Evolutionary conservation across 2,888 invertebrate species (phyloP).

Genomic region (Drosophila monieri): DNA sequence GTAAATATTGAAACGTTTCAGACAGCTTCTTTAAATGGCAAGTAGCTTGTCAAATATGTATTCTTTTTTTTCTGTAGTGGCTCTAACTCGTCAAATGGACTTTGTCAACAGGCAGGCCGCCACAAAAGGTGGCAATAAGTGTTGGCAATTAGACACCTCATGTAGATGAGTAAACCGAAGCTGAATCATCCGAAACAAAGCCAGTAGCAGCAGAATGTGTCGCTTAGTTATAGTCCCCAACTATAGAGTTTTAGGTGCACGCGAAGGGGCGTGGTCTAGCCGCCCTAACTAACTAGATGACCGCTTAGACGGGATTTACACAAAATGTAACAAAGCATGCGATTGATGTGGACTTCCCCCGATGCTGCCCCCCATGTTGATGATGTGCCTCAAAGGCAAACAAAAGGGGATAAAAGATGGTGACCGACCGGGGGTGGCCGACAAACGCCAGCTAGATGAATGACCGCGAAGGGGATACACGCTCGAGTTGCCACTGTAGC

Average conservation of each 20-base stretch:
- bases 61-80: background rate
- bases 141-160: slow-evolving; percentile 27
- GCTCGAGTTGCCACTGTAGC: slow-evolving; percentile 30
- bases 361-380: slow-evolving; percentile 18
- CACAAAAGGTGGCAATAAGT: slow-evolving; percentile 15
- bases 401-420: slow-evolving; percentile 9
- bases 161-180: slow-evolving; percentile 19
- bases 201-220: background rate
- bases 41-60: slow-evolving; percentile 3
- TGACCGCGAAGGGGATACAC: slow-evolving; percentile 37
- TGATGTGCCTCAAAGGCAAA: slow-evolving; percentile 13
- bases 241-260: slow-evolving; percentile 45
- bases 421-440: background rate
- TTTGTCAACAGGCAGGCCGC: slow-evolving; percentile 17
- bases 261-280: slow-evolving; percentile 37
- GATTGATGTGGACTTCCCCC: slow-evolving; percentile 29
- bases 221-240: background rate
- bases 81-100: background rate
- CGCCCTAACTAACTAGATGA: no score
- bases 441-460: slow-evolving; percentile 27
- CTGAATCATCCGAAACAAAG: slow-evolving; percentile 15
- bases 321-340: slow-evolving; percentile 39
- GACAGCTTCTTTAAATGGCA: background rate
- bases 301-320: slow-evolving; percentile 61
- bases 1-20: background rate